Conservation (phyloP, 30 jellyfish, hydroid and myxozoan species). For the Mastigias papua region DNA sequence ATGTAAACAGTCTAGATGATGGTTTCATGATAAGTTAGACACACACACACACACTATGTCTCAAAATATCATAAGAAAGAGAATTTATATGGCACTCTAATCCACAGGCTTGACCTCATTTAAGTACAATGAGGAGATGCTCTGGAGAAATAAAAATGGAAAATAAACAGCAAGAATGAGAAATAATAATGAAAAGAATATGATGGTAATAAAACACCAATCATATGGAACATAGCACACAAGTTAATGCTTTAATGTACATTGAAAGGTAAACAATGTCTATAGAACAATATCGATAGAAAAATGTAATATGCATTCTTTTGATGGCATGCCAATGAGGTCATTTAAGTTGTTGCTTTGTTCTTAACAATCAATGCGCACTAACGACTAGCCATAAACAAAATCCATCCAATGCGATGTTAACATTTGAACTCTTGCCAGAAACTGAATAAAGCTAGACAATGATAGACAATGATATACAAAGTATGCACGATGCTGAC, state of each 20-base stretch:
- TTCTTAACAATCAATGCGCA: background rate
- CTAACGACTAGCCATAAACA: background rate
- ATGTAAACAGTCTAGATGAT: too few species aligned
- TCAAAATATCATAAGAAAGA: too few species aligned
- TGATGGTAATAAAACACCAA: background rate
- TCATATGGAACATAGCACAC: background rate
- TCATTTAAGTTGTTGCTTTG: background rate
- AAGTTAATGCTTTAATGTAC: background rate
- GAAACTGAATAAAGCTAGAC: background rate
- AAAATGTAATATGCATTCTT: background rate
- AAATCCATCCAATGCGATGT: background rate
- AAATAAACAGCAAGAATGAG: too few species aligned
- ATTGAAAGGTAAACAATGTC: background rate
- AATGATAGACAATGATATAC: background rate
- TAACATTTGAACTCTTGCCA: conserved; percentile 1
- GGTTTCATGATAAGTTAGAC: too few species aligned
- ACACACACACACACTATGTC: too few species aligned
- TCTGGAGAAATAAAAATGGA: too few species aligned
- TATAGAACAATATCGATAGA: background rate
- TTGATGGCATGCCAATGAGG: conserved; percentile 20
- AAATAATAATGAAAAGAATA: background rate
- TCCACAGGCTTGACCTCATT: too few species aligned
- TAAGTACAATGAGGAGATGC: too few species aligned
- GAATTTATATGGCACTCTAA: too few species aligned
- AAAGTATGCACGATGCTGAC: background rate